These are phyloP conservation scores for Mythimna ferrago DNA, from an alignment of 2,888 invertebrate genomes.

Conservation along the genomic window DNA sequence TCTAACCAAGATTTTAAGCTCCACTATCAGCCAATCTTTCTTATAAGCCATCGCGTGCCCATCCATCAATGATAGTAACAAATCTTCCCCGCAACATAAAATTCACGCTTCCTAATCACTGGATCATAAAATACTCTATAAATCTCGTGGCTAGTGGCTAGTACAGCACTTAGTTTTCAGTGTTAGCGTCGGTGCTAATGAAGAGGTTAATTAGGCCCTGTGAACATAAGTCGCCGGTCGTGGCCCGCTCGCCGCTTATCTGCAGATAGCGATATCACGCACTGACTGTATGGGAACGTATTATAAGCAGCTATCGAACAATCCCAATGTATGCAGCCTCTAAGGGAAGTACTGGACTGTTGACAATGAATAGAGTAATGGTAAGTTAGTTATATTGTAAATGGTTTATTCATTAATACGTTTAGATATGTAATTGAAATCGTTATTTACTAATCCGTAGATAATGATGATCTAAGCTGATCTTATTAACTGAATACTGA, in stretches of 20 bases:
- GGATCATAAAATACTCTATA: conserved; percentile 60
- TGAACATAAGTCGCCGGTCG: conserved; percentile 70
- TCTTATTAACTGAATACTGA: too few species aligned
- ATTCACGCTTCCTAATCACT: conserved; percentile 64
- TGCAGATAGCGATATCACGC: conserved; percentile 72
- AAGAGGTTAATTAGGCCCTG: conserved; percentile 78
- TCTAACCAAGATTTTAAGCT: not conserved
- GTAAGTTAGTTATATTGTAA: not conserved
- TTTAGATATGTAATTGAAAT: not conserved
- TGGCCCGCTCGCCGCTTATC: conserved; percentile 67
- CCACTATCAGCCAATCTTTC: conserved; percentile 3
- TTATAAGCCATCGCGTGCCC: conserved; percentile 46
- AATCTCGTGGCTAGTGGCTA: conserved; percentile 42
- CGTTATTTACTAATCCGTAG: not conserved
- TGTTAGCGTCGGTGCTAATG: conserved; percentile 72
- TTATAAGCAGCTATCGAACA: conserved; percentile 48
- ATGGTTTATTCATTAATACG: not conserved
- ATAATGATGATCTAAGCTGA: not conserved
- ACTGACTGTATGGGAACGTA: conserved; percentile 59
- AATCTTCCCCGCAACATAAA: conserved; percentile 56
- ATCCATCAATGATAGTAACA: conserved; percentile 49
- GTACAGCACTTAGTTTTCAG: conserved; percentile 56
- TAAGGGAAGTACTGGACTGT: conserved; percentile 6
- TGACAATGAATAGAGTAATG: conserved; percentile 4
- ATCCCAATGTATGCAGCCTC: conserved; percentile 43